Evolutionary conservation across 1,140 invertebrate species (phyloP).

Genomic region (Diachasmimorpha longicaudata): DNA sequence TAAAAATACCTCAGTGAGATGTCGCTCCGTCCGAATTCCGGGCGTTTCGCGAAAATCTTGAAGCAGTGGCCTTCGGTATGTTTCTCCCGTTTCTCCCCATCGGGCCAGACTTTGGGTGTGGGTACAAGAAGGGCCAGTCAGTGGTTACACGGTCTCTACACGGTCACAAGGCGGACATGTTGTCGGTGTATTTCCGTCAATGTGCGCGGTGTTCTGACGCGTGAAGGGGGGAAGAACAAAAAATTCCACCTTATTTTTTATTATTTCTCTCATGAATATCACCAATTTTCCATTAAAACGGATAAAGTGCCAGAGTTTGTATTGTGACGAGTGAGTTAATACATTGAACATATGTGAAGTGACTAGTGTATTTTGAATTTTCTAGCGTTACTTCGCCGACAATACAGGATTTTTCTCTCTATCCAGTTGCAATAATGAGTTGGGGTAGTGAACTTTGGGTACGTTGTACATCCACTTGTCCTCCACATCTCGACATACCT

Average conservation of each 20-base stretch:
- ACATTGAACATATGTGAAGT: neutral
- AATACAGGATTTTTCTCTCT: neutral
- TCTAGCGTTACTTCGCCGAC: neutral
- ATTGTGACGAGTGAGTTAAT: neutral
- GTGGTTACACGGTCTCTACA: neutral
- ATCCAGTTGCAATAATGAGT: neutral
- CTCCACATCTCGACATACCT: neutral
- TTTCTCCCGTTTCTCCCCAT: neutral
- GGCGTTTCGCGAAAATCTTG: neutral
- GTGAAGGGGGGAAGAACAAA: neutral
- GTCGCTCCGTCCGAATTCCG: neutral
- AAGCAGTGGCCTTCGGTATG: neutral
- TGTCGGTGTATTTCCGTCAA: constrained; percentile 20
- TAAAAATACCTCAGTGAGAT: neutral
- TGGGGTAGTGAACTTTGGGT: constrained; percentile 29
- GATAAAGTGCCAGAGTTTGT: neutral
- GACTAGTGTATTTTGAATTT: neutral
- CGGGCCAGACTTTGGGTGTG: neutral
- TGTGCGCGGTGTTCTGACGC: constrained; percentile 14
- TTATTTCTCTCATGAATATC: neutral
- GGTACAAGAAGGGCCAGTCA: neutral
- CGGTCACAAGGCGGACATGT: constrained; percentile 24
- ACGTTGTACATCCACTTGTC: neutral
- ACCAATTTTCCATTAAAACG: neutral
- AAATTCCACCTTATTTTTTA: neutral